Conservation (phyloP, 2,113 vertebrate species). For the Cygnus atratus region DNA sequence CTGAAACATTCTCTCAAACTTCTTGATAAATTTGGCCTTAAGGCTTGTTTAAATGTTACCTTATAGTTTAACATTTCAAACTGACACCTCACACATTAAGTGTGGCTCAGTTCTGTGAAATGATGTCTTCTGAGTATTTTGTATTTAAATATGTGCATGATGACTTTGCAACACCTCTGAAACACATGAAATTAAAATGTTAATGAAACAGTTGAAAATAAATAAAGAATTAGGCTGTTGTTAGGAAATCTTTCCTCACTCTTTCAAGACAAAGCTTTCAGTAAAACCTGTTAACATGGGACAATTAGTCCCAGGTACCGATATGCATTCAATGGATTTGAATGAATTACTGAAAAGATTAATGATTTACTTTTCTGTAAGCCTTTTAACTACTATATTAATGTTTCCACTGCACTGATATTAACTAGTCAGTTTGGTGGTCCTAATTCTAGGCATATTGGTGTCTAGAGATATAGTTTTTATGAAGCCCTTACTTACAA, state of each 20-base stretch:
- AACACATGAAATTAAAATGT: not conserved
- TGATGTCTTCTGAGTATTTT: not conserved
- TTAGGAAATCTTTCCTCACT: not conserved
- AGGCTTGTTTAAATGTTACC: not conserved
- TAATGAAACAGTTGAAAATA: not conserved
- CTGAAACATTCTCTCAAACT: not conserved
- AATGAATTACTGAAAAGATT: conserved; percentile 2
- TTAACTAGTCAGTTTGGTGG: not conserved
- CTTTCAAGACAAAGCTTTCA: not conserved
- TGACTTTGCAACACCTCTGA: not conserved
- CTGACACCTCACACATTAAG: not conserved
- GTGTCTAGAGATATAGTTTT: not conserved
- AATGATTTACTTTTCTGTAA: not conserved
- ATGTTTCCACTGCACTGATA: not conserved
- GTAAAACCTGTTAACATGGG: not conserved
- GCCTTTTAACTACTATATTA: not conserved
- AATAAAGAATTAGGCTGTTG: not conserved
- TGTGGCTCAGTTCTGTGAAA: not conserved
- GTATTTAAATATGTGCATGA: not conserved
- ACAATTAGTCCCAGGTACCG: not conserved
- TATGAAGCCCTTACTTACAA: not conserved
- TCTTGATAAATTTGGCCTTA: not conserved
- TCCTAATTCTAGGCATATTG: not conserved
- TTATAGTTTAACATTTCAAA: not conserved
- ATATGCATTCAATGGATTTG: not conserved